Conservation (phyloP, 2,797 vertebrate species). For the Oryzias dopingdopingensis region DNA sequence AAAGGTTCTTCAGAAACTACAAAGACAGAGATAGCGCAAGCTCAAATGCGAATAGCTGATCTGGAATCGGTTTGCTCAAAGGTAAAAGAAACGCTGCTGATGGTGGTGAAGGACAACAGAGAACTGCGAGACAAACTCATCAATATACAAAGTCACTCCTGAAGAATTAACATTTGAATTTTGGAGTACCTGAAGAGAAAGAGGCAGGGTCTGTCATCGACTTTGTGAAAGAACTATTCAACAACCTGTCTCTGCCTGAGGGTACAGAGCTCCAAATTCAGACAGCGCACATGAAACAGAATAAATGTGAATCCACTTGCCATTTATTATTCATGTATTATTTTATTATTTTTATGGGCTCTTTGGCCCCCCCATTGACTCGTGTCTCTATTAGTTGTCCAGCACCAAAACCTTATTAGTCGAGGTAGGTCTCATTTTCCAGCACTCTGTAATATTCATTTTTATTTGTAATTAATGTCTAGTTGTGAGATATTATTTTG, state of each 20-base stretch:
- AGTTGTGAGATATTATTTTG: no score
- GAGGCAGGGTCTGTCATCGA: neutral
- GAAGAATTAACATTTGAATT: conserved; percentile 11
- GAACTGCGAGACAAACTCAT: neutral
- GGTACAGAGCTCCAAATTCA: conserved; percentile 15
- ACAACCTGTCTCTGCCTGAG: neutral
- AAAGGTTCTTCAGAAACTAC: neutral
- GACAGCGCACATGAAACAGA: conserved; percentile 7
- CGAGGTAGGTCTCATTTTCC: no score
- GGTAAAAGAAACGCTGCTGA: neutral
- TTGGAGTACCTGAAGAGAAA: conserved; percentile 7
- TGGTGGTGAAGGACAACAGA: neutral
- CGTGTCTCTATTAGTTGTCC: no score
- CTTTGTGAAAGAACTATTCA: conserved; percentile 15
- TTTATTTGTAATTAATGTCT: no score
- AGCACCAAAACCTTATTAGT: no score
- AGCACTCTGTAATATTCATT: no score
- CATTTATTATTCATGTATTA: neutral
- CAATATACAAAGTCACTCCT: conserved; percentile 3
- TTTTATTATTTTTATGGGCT: no score
- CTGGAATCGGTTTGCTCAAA: neutral
- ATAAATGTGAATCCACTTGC: neutral
- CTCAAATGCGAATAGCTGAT: neutral
- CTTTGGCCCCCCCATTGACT: no score
- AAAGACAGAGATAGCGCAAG: neutral